Evolutionary conservation across 2,888 invertebrate genomes (phyloP), one percentile per base, ranked within the genome.

Genomic region (Folsomia candida): DNA sequence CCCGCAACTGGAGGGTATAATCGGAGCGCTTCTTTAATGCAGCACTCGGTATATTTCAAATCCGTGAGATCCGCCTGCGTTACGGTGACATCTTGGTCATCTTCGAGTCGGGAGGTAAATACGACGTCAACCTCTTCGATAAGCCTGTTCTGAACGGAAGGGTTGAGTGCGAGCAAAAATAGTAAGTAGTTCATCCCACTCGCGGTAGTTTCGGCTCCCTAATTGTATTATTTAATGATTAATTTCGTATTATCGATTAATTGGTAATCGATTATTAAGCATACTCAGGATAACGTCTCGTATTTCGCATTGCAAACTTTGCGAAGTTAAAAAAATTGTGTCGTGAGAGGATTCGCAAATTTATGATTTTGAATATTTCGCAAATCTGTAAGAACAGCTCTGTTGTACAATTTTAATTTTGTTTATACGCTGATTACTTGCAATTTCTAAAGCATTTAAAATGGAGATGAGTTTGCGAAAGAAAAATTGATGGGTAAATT

Each of bases 1-100:
- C 22, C 25, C 4, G 60, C 9, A n/a, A 62, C 62, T n/a, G 62
- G 22, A 9, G 62, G 62, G 22, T 18, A 62, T 6, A 62, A n/a
- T 29, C 62, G 62, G 4, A 62, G 3, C 4, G 29, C 6, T 62
- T 62, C 62, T 20, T 62, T 62, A n/a, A 62, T 62, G 22, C 62
- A 62, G 9, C 28, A 6, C 22, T 62, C 62, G 20, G 22, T 6
- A 62, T 62, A 62, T 29, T 62, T 27, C n/a, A 62, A n/a, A 4
- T 62, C n/a, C 6, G 29, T n/a, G 3, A 62, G 22, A 26, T 62
- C 62, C 6, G 9, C 62, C n/a, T n/a, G n/a, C n/a, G n/a, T n/a
- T 6, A 62, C 9, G 22, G 62, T 62, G 18, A 62, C 6, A 24
- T 60, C 60, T 27, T 3, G 14, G 26, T 14, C 6, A 6, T 25